Percentiles rank a stretch among this genome's conserved stretches.
These are phyloP conservation scores for Eleginops maclovinus DNA, from an alignment of 2,113 vertebrate species.

Conservation along the genomic window DNA sequence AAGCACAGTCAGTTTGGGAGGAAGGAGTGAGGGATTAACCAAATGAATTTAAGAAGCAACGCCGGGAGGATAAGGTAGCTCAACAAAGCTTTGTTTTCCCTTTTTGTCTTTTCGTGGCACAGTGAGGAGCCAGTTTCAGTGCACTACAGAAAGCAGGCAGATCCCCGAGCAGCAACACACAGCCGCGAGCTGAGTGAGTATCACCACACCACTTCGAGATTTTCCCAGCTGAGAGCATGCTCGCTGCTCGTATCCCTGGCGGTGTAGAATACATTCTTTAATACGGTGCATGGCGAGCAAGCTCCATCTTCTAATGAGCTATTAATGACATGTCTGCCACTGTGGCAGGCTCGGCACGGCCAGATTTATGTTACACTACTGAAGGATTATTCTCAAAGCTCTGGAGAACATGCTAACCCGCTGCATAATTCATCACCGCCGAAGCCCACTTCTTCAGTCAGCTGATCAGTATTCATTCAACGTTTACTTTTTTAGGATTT, in stretches of 20 bases:
- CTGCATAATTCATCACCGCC: conserved; percentile 65
- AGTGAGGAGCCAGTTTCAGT: conserved; percentile 47
- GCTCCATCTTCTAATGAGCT: conserved; percentile 59
- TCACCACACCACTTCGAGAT: neutral
- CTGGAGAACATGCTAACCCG: conserved; percentile 59
- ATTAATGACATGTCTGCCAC: conserved; percentile 63
- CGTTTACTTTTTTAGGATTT: conserved; percentile 32
- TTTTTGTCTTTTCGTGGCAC: conserved; percentile 28
- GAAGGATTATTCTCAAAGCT: conserved; percentile 60
- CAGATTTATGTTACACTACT: conserved; percentile 56
- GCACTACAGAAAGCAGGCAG: conserved; percentile 51
- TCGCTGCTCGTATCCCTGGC: conserved; percentile 5
- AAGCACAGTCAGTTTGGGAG: conserved; percentile 13
- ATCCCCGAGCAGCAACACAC: conserved; percentile 57
- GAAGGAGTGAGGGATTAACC: neutral
- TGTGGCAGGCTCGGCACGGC: conserved; percentile 28
- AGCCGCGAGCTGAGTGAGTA: conserved; percentile 28
- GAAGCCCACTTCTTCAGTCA: conserved; percentile 30
- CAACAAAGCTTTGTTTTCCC: conserved; percentile 37
- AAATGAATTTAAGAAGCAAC: conserved; percentile 26
- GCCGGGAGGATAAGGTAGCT: conserved; percentile 33
- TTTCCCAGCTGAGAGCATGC: conserved; percentile 7
- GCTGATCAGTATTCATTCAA: conserved; percentile 53
- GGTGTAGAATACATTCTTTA: conserved; percentile 42
- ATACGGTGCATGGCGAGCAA: conserved; percentile 5